Evolutionary conservation across 2,797 vertebrate species (phyloP), one percentile per base, ranked within the genome.

Genomic region (Acipenser ruthenus): DNA sequence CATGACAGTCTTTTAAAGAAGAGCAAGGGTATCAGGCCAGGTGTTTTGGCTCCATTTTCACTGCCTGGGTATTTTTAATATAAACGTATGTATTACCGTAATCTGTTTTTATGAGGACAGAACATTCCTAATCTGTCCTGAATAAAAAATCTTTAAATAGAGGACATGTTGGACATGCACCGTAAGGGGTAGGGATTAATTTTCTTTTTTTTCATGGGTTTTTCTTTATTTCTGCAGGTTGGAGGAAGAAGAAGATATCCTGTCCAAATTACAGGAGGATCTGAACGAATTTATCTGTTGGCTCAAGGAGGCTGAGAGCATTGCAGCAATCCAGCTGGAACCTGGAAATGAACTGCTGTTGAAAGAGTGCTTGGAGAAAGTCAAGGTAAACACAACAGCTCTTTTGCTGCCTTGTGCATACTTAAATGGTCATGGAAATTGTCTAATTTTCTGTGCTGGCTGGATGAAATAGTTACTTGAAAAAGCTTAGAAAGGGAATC

Each of bases 201-300:
- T 58, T n/a, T 12, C 55, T 12, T 3, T 12, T 6, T 58, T 58
- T 58, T 58, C 6, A 58, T 58, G 55, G 55, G 11, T n/a, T 58
- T 11, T 58, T n/a, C 10, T 58, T 7, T 11, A 58, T 58, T 11
- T 7, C 2, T 11, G 12, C 78, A 98, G 96, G 75, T 85, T 92
- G 68, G 80, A 90, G 18, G 94, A 96, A 81, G 88, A 91, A 37
- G 92, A 87, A 52, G 84, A 83, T 51, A 82, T 86, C 23, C 80
- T 92, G 1, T 79, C 86, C 11, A 89, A 85, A 79, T 87, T 96
- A 71, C 88, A 95, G 80, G 89, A 90, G 77, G 87, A 95, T 76
- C 78, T 95, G 77, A 89, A 88, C 66, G 92, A 91, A 18, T 86
- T 95, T 84, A 74, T 86, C 82, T 83, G 84, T 69, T 99, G 96